Evolutionary conservation across 2,888 invertebrate species (phyloP), one percentile per base, ranked within the genome.

Genomic region (Anthophora plumipes): DNA sequence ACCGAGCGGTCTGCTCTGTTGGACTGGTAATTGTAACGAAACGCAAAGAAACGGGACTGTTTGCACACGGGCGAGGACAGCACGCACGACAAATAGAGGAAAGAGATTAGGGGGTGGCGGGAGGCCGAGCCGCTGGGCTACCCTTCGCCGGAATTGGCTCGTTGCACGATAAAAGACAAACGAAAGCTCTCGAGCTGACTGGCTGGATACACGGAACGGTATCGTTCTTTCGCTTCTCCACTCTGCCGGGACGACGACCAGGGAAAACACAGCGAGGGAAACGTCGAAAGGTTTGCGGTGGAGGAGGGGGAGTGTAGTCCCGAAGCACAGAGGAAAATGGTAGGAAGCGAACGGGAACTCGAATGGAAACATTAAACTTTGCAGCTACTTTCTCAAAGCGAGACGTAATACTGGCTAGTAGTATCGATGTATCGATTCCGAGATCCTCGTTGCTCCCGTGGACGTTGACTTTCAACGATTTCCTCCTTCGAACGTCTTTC

Each of bases 121-220:
- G 48, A 57, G 77, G 77, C 75, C 64, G 71, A 69, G 20, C 14
- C 37, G 12, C 11, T 6, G n/a, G n/a, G 37, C 37, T 76, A 77
- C 63, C 60, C 77, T 79, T 83, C 72, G 60, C 52, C 67, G 50
- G 70, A 80, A 80, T 71, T 37, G 61, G 57, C 55, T 68, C 69
- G 77, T 66, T 79, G n/a, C 75, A 12, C 71, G 79, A 73, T 77
- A 79, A 84, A 84, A 80, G 83, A 82, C 76, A 85, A 84, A 81
- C 80, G 82, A 82, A 86, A 86, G 77, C 25, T 77, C 75, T 57
- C 54, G 67, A 77, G 57, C 54, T n/a, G 54, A 54, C 54, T n/a
- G 54, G 52, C 41, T 60, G 61, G 37, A 3, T 37, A 64, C 64
- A 41, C 41, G 60, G 22, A 22, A 50, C 61, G 70, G 43, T 77